Conservation (phyloP, 1,140 invertebrate species). For the Steinernema khuongi region DNA sequence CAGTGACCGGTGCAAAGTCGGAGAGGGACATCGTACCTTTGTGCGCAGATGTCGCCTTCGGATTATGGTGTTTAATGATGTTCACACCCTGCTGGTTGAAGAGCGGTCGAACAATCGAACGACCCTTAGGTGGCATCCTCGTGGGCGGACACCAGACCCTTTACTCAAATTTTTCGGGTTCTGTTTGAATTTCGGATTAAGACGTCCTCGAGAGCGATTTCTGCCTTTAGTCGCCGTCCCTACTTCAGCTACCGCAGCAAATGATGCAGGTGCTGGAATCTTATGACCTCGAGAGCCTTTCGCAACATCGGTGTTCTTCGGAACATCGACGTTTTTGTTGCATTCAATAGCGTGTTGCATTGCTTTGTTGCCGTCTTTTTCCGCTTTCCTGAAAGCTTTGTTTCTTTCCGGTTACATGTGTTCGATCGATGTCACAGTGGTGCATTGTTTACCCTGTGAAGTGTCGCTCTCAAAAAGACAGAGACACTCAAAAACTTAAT, state of each 20-base stretch:
- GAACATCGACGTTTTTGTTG: not conserved
- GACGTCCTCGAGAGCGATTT: not conserved
- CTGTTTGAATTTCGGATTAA: constrained; percentile 11
- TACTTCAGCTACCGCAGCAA: not conserved
- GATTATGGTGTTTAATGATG: not conserved
- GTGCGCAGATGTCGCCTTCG: not conserved
- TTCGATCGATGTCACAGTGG: not conserved
- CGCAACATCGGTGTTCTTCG: not conserved
- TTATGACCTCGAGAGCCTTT: not conserved
- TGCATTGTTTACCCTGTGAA: not conserved
- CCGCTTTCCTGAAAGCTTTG: not conserved
- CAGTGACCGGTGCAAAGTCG: not conserved
- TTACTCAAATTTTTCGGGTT: not conserved
- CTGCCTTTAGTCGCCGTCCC: not conserved
- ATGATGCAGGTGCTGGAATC: not conserved
- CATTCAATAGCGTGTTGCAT: not conserved
- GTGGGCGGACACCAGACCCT: not conserved
- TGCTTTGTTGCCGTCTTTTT: not conserved
- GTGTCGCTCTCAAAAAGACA: not conserved
- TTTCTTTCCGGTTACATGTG: constrained; percentile 15
- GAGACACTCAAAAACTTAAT: not conserved
- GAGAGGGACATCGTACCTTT: not conserved
- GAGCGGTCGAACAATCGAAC: no score
- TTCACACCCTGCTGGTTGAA: not conserved
- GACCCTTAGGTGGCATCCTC: not conserved